Base-by-base conservation (phyloP, 2,888 invertebrate species). In the Chrysolina oricalcia region DNA sequence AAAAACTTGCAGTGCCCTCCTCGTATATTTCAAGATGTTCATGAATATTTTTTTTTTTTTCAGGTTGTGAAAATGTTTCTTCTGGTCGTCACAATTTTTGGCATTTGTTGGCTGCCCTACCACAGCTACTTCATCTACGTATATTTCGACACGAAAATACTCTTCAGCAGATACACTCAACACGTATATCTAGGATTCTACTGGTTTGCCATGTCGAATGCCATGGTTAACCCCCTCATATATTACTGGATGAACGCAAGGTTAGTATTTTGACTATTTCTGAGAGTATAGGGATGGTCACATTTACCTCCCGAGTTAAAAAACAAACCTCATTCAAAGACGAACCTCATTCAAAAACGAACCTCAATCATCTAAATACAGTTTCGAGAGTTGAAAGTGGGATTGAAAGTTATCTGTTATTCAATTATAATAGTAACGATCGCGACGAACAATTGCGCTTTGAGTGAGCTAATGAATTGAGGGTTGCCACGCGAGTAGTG, bases 171-270 rank as follows among this genome's bases (percentile, higher is more conserved):
- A 83, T 95, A 95, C 85, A 93, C 95, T 0, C 96, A 96, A 84
- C 96, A 96, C 83, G 91, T 97, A 79, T 97, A 96, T 88, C 90
- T 97, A 68, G 93, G 93, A 27, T 96, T 97, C 89, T 96, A 96
- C 85, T 96, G 95, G 95, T 90, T 97, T 74, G 97, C 97, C 2
- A 97, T 97, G 97, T 95, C 96, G 13, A 96, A 97, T 85, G 94
- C 96, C 0, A 96, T 96, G 95, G 96, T 97, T 73, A 97, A 97
- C 89, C 97, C 97, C 0, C 92, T 97, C 73, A 96, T 97, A 67
- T 97, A 97, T 87, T 97, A 96, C 86, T 96, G 96, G 94, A 97
- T 97, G 97, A 97, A 97, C 88, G 94, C 95, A 81, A 93, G 94
- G 94, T 94, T 89, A 91, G 90, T 88, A 62, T 46, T 71, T 59